Evolutionary conservation across 92 coral and sea anemone genomes (phyloP).

Genomic region (Metridium senile): DNA sequence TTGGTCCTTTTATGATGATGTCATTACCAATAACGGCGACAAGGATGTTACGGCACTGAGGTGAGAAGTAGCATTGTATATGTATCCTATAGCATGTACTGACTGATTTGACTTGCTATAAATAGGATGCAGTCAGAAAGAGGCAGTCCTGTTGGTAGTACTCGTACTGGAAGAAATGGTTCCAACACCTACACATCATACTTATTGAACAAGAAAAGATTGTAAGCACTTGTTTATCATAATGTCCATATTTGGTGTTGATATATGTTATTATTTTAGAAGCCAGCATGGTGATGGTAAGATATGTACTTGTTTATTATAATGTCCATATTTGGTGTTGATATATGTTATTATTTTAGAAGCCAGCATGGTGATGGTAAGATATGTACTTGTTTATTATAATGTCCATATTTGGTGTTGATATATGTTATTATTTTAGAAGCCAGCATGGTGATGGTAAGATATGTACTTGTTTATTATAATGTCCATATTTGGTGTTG

Average conservation of each 20-base stretch:
- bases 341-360: not conserved
- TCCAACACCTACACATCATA: slow-evolving; percentile 47
- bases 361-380: slow-evolving; percentile 63
- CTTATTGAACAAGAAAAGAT: slow-evolving; percentile 65
- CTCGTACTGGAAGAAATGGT: slow-evolving; percentile 30
- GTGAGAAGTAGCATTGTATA: too few species aligned
- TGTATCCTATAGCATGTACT: not conserved
- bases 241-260: not conserved
- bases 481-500: too few species aligned
- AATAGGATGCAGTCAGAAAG: slow-evolving; percentile 73
- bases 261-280: not conserved
- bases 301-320: too few species aligned
- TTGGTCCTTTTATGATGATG: slow-evolving; percentile 78
- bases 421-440: not conserved
- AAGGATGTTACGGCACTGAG: slow-evolving; percentile 62
- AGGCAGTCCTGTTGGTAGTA: slow-evolving; percentile 68
- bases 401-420: too few species aligned
- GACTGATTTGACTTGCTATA: too few species aligned
- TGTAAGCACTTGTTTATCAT: slow-evolving; percentile 52
- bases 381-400: too few species aligned
- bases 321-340: too few species aligned
- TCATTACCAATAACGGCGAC: slow-evolving; percentile 42
- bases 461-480: too few species aligned
- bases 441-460: slow-evolving; percentile 63
- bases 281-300: too few species aligned